Evolutionary conservation across 1,140 invertebrate genomes (phyloP), one percentile per base, ranked within the genome.

Genomic region (Cotesia glomerata): DNA sequence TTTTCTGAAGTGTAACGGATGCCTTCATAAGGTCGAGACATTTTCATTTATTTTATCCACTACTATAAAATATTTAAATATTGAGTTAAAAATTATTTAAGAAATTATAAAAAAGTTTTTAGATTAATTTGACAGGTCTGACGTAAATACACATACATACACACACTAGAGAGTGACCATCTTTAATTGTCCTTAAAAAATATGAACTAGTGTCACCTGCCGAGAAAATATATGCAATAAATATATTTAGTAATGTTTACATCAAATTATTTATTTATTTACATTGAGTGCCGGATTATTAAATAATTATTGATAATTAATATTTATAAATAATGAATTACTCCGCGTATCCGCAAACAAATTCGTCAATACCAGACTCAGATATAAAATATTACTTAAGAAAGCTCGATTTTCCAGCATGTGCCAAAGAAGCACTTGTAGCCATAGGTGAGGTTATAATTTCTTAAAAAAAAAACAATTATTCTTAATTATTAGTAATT

Each of bases 1-100:
- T 97, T 97, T 73, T 97, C 95, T 77, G 92, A 92, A 74, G 93
- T 92, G 70, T 93, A 89, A 32, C 91, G 90, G 69, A 93, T 90
- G 35, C 91, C 91, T 86, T 97, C 95, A 80, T 95, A 97, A 5
- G 93, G 80, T 9, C 91, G 89, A 89, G 92, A 92, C 81, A 84
- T 85, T 74, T 79, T 79, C 54, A n/a, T 7, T 74, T 71, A 49
- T 11, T 35, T 16, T 45, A 26, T 0, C 61, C 11, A n/a, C 9
- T 16, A 18, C 35, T 14, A 8, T n/a, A 14, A 4, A 64, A 9
- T 18, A n/a, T 36, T 63, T 62, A 13, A 36, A 11, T 26, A 32
- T 58, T 58, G 13, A 54, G 5, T 58, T 45, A 7, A 45, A 45
- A 45, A 45, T 7, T 11, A 45, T 45, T 45, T 7, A 8, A 39